Evolutionary conservation across 2,113 vertebrate species (phyloP).

Genomic region (Tursiops truncatus): DNA sequence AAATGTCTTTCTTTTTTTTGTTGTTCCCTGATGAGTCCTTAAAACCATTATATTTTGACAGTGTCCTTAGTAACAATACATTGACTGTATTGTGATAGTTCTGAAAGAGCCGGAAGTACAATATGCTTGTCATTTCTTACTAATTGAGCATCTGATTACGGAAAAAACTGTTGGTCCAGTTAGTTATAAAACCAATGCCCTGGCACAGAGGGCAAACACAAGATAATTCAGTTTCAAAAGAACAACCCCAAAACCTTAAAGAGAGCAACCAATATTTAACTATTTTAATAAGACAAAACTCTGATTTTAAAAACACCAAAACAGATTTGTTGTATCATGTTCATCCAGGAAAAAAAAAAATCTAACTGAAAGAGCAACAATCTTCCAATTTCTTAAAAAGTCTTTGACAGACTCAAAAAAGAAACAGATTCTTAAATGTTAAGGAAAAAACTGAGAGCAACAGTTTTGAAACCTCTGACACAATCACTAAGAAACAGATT

Average conservation of each 20-base stretch:
- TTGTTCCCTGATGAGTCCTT: neutral
- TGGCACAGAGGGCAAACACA: neutral
- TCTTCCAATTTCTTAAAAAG: conserved; percentile 67
- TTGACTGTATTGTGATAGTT: neutral
- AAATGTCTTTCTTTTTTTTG: neutral
- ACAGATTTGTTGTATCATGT: conserved; percentile 84
- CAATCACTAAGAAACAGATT: conserved; percentile 79
- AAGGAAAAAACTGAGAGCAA: conserved; percentile 73
- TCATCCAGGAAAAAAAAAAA: conserved; percentile 59
- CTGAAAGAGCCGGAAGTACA: neutral
- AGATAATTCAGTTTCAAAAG: conserved; percentile 40
- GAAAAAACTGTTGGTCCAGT: neutral
- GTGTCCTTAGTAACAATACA: neutral
- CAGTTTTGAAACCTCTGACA: conserved; percentile 81
- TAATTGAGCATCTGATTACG: neutral
- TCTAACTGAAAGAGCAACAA: conserved; percentile 75
- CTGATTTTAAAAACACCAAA: conserved; percentile 74
- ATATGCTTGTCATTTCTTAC: neutral
- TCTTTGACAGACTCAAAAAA: conserved; percentile 80
- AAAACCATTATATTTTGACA: neutral
- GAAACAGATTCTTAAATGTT: conserved; percentile 83
- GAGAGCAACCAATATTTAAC: conserved; percentile 78
- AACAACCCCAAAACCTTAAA: conserved; percentile 62
- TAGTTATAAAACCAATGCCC: neutral
- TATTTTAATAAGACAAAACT: conserved; percentile 80